Base-by-base conservation (phyloP, 2,113 vertebrate genomes). In the Oplegnathus fasciatus region DNA sequence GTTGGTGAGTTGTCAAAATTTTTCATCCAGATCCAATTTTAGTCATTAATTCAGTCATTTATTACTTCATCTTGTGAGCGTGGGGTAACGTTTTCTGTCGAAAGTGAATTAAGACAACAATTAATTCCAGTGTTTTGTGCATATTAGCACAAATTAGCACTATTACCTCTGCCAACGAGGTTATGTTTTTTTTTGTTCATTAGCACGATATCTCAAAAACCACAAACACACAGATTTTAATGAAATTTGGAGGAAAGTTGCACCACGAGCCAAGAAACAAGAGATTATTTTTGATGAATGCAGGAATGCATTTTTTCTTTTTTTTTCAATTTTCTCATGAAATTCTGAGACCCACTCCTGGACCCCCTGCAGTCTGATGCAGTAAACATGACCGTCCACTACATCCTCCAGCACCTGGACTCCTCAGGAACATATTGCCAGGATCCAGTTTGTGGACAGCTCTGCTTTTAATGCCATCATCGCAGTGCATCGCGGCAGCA, bases 21-120 rank as follows among this genome's bases (percentile, higher is more conserved):
- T 75, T 44, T 72, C 62, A 73, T n/a, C 32, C 40, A 37, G 50
- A 77, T 83, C 62, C 42, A 73, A 74, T 81, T 84, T 75, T 5
- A 17, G 20, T 86, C 44, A 46, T 84, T 79, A 58, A 40, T 83
- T 70, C 61, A 54, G 30, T 32, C 62, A 42, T 80, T 10, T 67
- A 44, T 83, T 55, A 10, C 34, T 42, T 69, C 42, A 18, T 60
- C 10, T 15, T 0, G 28, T 32, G 50, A 30, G 65, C 28, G 22
- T 32, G 30, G 28, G 73, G 13, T 50, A 67, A 58, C 4, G 28
- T 62, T 65, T 7, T 4, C 65, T 65, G 46, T 72, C 52, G 0
- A 66, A 74, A 82, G 26, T 65, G 32, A 83, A 78, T 70, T 22
- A 76, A 82, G 46, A 72, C 1, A 42, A 42, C 4, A 18, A 60